These are phyloP conservation scores for Astreopora myriophthalma DNA, from an alignment of 64 coral and sea anemone species.

Conservation along the genomic window DNA sequence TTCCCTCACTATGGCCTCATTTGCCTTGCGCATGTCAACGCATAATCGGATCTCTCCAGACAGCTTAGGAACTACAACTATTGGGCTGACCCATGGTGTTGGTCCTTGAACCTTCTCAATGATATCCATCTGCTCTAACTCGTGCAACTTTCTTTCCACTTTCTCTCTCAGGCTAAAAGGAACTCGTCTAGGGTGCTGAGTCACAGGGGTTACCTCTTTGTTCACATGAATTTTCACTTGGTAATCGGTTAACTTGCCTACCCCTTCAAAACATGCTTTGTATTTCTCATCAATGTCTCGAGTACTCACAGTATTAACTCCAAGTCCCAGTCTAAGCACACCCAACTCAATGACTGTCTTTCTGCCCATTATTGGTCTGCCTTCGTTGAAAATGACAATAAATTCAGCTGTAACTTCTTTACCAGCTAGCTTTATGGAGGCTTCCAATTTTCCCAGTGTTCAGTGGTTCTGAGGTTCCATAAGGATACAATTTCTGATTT, in stretches of 20 bases:
- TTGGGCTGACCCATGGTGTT: conserved; percentile 41
- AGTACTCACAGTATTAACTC: conserved; percentile 1
- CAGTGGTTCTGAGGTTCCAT: conserved; percentile 60
- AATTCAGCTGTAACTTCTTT: conserved; percentile 6
- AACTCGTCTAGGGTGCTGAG: conserved; percentile 15
- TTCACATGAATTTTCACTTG: conserved; percentile 45
- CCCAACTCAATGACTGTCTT: conserved; percentile 21
- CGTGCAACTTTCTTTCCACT: conserved; percentile 29
- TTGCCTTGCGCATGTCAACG: conserved; percentile 51
- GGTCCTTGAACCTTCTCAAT: conserved; percentile 41
- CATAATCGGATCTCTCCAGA: conserved; percentile 34
- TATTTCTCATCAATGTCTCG: neutral
- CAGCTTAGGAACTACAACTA: conserved; percentile 53
- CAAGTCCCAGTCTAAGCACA: conserved; percentile 1
- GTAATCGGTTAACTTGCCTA: conserved; percentile 67
- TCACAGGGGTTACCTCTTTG: neutral
- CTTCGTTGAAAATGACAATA: conserved; percentile 43
- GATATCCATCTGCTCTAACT: conserved; percentile 31
- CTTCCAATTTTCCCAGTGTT: conserved; percentile 24
- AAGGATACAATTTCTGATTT: conserved; percentile 58
- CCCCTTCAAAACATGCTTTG: conserved; percentile 12
- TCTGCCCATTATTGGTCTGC: conserved; percentile 27
- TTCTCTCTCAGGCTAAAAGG: conserved; percentile 43
- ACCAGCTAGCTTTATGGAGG: neutral
- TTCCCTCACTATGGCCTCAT: conserved; percentile 48